These are phyloP conservation scores for Agrilus planipennis DNA, from an alignment of 1,140 invertebrate genomes.

Conservation along the genomic window DNA sequence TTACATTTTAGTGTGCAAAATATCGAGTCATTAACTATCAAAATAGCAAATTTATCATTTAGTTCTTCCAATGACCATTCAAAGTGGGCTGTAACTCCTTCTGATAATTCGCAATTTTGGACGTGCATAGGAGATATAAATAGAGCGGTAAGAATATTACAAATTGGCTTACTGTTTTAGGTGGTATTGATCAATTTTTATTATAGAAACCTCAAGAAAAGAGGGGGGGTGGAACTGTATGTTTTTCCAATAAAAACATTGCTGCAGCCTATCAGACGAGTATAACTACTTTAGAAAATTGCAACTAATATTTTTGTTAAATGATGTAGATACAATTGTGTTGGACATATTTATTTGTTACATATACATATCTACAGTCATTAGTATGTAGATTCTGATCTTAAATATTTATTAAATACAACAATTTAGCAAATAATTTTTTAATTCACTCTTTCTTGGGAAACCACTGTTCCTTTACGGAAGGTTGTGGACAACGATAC, in stretches of 20 bases:
- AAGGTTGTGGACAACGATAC: slow-evolving; percentile 61
- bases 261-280: slow-evolving; percentile 13
- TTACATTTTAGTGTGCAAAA: slow-evolving; percentile 51
- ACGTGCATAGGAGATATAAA: slow-evolving; percentile 90
- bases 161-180: slow-evolving; percentile 16
- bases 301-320: no score
- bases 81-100: slow-evolving; percentile 74
- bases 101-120: slow-evolving; percentile 41
- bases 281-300: slow-evolving; percentile 2
- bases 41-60: slow-evolving; percentile 47
- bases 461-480: no score
- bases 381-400: no score
- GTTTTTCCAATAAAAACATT: slow-evolving; percentile 33
- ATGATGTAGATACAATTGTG: no score
- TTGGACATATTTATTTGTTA: no score
- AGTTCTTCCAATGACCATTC: slow-evolving; percentile 74
- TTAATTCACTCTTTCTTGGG: no score
- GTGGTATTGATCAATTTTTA: slow-evolving; percentile 1
- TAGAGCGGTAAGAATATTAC: slow-evolving; percentile 53
- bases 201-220: slow-evolving; percentile 57
- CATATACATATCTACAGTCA: no score
- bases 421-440: no score
- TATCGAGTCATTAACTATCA: slow-evolving; percentile 46
- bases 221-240: slow-evolving; percentile 74
- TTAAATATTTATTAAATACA: no score